Percentiles rank a stretch among this genome's conserved stretches.
phyloP scores from a whole-genome alignment of 2,888 invertebrate genomes.

The Caenorhabditis plicata region DNA sequence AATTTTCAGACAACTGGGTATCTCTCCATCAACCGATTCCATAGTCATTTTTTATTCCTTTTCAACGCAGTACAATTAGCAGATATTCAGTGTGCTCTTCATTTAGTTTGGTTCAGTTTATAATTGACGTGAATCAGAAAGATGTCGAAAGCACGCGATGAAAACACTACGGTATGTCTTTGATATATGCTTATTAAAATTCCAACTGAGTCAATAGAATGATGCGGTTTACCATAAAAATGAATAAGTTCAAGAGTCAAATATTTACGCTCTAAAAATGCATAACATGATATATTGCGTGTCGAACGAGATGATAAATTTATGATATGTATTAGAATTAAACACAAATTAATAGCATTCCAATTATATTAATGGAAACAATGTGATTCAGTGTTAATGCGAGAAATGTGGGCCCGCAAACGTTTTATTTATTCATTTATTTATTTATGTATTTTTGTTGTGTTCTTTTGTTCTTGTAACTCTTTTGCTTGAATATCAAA shows the following conservation, averaged over 20 bases:
- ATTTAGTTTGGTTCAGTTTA: too few relatives aligned
- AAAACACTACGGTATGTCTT: too few relatives aligned
- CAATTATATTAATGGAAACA: not conserved
- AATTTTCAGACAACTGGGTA: conserved; percentile 4
- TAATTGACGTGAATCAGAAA: too few relatives aligned
- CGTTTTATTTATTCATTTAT: not conserved
- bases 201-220: too few relatives aligned
- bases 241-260: too few relatives aligned
- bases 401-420: too few relatives aligned
- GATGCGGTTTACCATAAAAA: too few relatives aligned
- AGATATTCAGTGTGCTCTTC: too few relatives aligned
- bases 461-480: not conserved
- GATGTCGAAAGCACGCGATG: too few relatives aligned
- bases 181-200: too few relatives aligned
- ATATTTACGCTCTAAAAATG: conserved; percentile 3
- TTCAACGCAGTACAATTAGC: not conserved
- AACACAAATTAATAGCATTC: not conserved
- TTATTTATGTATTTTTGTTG: not conserved
- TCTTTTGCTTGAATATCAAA: not conserved
- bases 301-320: not conserved
- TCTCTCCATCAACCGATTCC: not conserved
- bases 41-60: not conserved
- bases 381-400: too few relatives aligned
- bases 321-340: not conserved
- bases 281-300: conserved; percentile 31